A percentile compares a stretch with the other conserved stretches of the same genome.
Conservation (phyloP, 1,140 invertebrate species). For the Agrilus planipennis region DNA sequence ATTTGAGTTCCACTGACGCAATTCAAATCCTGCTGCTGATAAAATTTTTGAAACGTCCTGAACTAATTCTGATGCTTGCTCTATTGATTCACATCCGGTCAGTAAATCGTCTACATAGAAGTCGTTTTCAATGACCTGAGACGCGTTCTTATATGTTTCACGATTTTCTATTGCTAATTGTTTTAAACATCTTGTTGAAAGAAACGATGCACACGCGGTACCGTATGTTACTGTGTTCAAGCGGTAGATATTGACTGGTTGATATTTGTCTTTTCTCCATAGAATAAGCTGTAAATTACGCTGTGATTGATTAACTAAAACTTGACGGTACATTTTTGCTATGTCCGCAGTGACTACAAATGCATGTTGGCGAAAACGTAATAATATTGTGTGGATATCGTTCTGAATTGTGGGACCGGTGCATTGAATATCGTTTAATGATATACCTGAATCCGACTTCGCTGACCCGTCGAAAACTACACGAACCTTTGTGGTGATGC, state of each 20-base stretch:
- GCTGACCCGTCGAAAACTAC: too few species aligned
- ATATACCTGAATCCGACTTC: slow-evolving; percentile 17
- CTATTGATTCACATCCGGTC: too few species aligned
- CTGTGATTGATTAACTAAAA: slow-evolving; percentile 26
- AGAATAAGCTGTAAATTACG: slow-evolving; percentile 14
- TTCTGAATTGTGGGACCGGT: slow-evolving; percentile 21
- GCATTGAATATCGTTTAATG: slow-evolving; percentile 20
- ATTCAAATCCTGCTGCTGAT: slow-evolving; percentile 12
- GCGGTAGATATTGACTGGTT: slow-evolving; percentile 17
- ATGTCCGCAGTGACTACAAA: slow-evolving; percentile 33
- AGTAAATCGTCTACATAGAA: slow-evolving; percentile 39
- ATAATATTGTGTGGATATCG: slow-evolving; percentile 25
- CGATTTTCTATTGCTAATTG: slow-evolving; percentile 20
- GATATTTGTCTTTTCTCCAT: slow-evolving; percentile 15
- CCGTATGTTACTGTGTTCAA: slow-evolving; percentile 27
- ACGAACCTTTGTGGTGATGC: too few species aligned
- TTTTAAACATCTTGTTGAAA: too few species aligned
- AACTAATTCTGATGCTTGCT: slow-evolving; percentile 2
- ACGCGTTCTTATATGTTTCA: slow-evolving; percentile 15
- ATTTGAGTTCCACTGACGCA: slow-evolving; percentile 23
- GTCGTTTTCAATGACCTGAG: slow-evolving; percentile 25
- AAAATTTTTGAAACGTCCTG: slow-evolving; percentile 13
- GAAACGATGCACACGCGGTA: slow-evolving; percentile 12
- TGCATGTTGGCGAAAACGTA: slow-evolving; percentile 31
- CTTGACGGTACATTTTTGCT: slow-evolving; percentile 33